Base-by-base conservation (phyloP, 2,113 vertebrate species). In the Campylomormyrus numenius region DNA sequence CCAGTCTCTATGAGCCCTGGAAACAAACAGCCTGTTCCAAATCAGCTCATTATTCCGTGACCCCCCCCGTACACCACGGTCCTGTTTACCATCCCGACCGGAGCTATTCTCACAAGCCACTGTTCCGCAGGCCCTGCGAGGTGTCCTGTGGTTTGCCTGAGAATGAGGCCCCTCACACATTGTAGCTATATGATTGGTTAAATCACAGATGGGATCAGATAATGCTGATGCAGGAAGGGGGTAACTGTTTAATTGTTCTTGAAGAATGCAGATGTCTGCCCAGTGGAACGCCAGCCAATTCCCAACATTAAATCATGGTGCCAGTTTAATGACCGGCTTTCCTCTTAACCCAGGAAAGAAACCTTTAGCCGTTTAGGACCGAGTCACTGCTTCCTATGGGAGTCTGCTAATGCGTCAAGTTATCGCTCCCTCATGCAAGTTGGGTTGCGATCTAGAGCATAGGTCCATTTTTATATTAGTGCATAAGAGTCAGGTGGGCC, bases 171-270 rank as follows among this genome's bases (percentile, higher is more conserved):
- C 2, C 13, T 88, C 10, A 17, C 9, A 31, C 27, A 13, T 62
- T 21, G 17, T 15, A 58, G 35, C 19, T 88, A 45, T 62, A 42
- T 62, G 39, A 62, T 84, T 49, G 45, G 87, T 35, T 39, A 62
- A 66, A 88, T 35, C 39, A 24, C 39, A 45, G 21, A 62, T 39
- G 9, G 39, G 87, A n/a, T 88, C 35, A 62, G 56, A 35, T 62
- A 62, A 66, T 45, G 39, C 35, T 27, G 56, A 7, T 66, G 17
- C 9, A 19, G 39, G 17, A 35, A 42, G 52, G 35, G 15, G 35
- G 17, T n/a, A 21, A 66, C n/a, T 88, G 87, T 88, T 88, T 45
- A 21, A 66, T 46, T 88, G 87, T 88, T 88, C 56, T 88, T 45
- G 35, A 62, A 53, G 87, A 88, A 58, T 66, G 87, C 35, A 58